Conservation (phyloP, 2,888 invertebrate species). For the Macrophya alboannulata region DNA sequence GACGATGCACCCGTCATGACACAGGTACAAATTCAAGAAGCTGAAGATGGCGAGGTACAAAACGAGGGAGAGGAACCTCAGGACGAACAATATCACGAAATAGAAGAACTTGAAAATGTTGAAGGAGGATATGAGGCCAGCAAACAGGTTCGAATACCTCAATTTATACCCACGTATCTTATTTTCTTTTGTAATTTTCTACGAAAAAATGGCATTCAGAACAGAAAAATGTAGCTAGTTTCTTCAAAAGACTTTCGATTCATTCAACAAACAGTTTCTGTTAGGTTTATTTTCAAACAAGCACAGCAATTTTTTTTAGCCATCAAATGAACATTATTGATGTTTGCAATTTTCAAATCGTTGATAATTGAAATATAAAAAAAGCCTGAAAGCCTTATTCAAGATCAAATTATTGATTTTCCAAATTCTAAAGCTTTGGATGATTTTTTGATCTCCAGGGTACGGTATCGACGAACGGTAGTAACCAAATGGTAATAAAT, state of each 20-base stretch:
- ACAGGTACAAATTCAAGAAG: conserved; percentile 82
- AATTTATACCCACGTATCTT: neutral
- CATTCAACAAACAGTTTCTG: neutral
- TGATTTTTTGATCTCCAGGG: conserved; percentile 65
- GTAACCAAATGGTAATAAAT: conserved; percentile 82
- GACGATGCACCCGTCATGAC: conserved; percentile 86
- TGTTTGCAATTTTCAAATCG: no score
- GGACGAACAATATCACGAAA: conserved; percentile 79
- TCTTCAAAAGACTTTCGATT: neutral
- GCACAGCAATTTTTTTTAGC: no score
- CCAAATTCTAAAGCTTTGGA: neutral
- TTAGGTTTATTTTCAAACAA: neutral
- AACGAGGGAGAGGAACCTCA: conserved; percentile 75
- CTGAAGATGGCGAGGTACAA: conserved; percentile 75
- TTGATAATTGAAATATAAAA: neutral
- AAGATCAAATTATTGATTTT: neutral
- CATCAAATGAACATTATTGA: no score
- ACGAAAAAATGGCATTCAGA: neutral
- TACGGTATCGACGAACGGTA: conserved; percentile 68
- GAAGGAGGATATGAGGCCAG: conserved; percentile 81
- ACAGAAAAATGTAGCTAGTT: neutral
- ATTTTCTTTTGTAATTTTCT: neutral
- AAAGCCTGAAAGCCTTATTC: neutral
- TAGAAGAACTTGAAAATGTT: conserved; percentile 81
- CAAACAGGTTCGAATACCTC: conserved; percentile 50